A percentile compares a stretch with the other conserved stretches of the same genome.
phyloP scores from a whole-genome alignment of 2,113 vertebrate species.

The Triplophysa tibetana region DNA sequence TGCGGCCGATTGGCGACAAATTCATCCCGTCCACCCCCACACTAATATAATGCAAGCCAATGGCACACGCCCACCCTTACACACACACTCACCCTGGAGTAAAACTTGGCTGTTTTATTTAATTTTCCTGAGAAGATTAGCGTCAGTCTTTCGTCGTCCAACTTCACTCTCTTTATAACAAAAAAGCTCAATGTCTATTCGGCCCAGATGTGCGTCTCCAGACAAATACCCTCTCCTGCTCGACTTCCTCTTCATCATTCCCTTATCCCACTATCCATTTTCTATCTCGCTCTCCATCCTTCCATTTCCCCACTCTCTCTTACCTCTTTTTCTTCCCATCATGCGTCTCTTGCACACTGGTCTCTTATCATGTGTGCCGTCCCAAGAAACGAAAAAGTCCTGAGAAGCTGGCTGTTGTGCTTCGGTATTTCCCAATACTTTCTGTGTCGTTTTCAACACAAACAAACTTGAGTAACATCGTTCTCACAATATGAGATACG shows the following conservation, averaged over 20 bases:
- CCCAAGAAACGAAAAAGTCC: slow-evolving; percentile 16
- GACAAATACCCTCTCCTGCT: slow-evolving; percentile 49
- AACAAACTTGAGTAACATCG: slow-evolving; percentile 17
- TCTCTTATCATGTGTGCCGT: not conserved
- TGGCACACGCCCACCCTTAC: slow-evolving; percentile 3
- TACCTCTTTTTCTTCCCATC: slow-evolving; percentile 7
- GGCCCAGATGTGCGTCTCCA: slow-evolving; percentile 65
- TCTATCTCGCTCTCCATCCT: slow-evolving; percentile 8
- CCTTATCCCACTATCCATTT: not conserved
- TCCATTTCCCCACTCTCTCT: slow-evolving; percentile 17
- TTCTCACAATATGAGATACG: slow-evolving; percentile 40
- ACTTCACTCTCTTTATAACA: slow-evolving; percentile 64
- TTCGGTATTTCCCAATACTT: slow-evolving; percentile 33
- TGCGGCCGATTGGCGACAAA: not conserved
- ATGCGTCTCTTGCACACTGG: slow-evolving; percentile 2
- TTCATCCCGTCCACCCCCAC: slow-evolving; percentile 24
- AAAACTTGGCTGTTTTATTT: slow-evolving; percentile 60
- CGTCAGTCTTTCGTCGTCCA: slow-evolving; percentile 51
- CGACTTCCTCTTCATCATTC: slow-evolving; percentile 14
- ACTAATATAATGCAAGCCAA: not conserved
- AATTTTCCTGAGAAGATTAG: slow-evolving; percentile 62
- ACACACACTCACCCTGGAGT: slow-evolving; percentile 16
- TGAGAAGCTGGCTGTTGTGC: slow-evolving; percentile 23
- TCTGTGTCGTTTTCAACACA: slow-evolving; percentile 31
- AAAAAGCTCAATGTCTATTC: slow-evolving; percentile 48